Evolutionary conservation across 2,888 invertebrate genomes (phyloP).

Genomic region (Drosophila neonasuta): DNA sequence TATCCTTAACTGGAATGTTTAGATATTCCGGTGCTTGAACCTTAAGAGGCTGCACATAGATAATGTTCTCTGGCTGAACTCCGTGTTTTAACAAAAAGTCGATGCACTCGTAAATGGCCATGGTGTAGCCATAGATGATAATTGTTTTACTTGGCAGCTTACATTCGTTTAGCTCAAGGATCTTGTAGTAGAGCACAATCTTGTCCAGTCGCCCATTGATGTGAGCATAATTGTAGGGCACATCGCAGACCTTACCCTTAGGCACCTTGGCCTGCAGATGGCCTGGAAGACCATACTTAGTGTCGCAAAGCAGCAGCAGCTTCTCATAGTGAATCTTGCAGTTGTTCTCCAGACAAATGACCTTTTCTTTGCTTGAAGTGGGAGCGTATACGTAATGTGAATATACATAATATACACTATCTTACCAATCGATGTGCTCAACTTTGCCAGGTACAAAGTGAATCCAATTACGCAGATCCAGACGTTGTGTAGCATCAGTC

Average conservation of each 20-base stretch:
- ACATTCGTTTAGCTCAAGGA: slow-evolving; percentile 38
- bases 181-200: slow-evolving; percentile 72
- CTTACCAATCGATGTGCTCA: slow-evolving; percentile 61
- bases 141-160: slow-evolving; percentile 26
- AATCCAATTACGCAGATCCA: slow-evolving; percentile 71
- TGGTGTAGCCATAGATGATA: slow-evolving; percentile 67
- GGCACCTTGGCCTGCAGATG: not conserved
- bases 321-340: slow-evolving; percentile 70
- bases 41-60: slow-evolving; percentile 54
- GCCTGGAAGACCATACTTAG: slow-evolving; percentile 48
- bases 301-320: slow-evolving; percentile 62
- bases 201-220: slow-evolving; percentile 76
- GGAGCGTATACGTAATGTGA: not conserved
- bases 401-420: not conserved
- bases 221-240: slow-evolving; percentile 69
- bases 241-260: not conserved
- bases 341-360: slow-evolving; percentile 52
- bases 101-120: slow-evolving; percentile 71
- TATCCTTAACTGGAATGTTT: slow-evolving; percentile 63
- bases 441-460: slow-evolving; percentile 66
- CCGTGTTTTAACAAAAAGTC: slow-evolving; percentile 69
- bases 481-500: slow-evolving; percentile 63
- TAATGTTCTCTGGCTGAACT: slow-evolving; percentile 44
- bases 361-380: slow-evolving; percentile 46
- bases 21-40: slow-evolving; percentile 12